Percentiles rank a stretch among this genome's conserved stretches.
phyloP scores from a whole-genome alignment of 2,113 vertebrate genomes.

The Lipotes vexillifer region DNA sequence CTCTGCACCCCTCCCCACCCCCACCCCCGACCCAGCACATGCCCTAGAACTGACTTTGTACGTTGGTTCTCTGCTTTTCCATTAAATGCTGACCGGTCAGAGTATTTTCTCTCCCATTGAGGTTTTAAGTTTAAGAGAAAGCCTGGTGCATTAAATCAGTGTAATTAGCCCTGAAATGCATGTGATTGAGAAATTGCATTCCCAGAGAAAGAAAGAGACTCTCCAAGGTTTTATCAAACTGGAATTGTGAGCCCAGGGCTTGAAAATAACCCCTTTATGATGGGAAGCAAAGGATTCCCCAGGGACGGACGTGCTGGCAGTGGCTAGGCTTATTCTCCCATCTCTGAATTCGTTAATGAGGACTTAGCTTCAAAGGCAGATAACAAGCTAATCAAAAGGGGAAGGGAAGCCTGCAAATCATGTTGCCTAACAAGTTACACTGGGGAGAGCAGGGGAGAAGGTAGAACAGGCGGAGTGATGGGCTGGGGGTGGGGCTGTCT shows the following conservation, averaged over 20 bases:
- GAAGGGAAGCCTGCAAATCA: not conserved
- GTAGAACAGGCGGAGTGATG: not conserved
- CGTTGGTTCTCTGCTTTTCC: not conserved
- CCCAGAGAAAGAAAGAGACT: not conserved
- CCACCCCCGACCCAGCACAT: not conserved
- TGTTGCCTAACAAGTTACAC: not conserved
- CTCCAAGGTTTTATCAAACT: slow-evolving; percentile 40
- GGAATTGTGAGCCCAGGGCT: slow-evolving; percentile 25
- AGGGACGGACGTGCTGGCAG: slow-evolving; percentile 44
- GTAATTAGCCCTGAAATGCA: slow-evolving; percentile 60
- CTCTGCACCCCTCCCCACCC: too few relatives aligned
- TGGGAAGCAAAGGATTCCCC: slow-evolving; percentile 47
- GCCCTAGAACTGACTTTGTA: not conserved
- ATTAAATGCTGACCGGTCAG: not conserved
- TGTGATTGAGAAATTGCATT: slow-evolving; percentile 42
- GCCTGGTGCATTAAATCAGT: slow-evolving; percentile 58
- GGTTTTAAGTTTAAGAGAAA: slow-evolving; percentile 34
- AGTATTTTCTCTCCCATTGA: slow-evolving; percentile 1
- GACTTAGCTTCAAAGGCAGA: slow-evolving; percentile 50
- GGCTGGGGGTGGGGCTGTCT: not conserved
- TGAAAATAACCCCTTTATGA: slow-evolving; percentile 42
- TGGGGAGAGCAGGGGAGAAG: not conserved
- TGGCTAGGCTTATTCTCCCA: not conserved
- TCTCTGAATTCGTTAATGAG: slow-evolving; percentile 57
- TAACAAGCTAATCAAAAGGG: slow-evolving; percentile 60